Percentiles rank a stretch among this genome's conserved stretches.
phyloP scores from a whole-genome alignment of 1,140 invertebrate genomes.

The Aphelenchoides fujianensis region DNA sequence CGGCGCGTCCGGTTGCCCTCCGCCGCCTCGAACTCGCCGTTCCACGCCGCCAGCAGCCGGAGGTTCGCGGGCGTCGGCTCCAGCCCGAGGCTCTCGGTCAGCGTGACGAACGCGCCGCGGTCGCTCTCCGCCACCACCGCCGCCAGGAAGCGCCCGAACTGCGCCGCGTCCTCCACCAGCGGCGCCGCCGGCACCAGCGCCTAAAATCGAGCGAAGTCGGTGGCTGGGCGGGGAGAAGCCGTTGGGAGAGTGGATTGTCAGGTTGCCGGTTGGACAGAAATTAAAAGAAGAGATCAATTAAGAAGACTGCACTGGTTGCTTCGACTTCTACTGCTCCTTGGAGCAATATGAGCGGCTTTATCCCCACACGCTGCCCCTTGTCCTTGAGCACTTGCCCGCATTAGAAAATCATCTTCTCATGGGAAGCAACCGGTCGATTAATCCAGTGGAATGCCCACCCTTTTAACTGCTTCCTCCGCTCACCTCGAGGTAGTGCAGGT shows the following conservation, averaged over 20 bases:
- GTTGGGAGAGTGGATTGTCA: too few relatives aligned
- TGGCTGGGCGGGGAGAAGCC: not conserved
- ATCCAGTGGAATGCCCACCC: too few relatives aligned
- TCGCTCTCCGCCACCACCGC: not conserved
- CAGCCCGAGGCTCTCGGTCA: not conserved
- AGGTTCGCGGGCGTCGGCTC: not conserved
- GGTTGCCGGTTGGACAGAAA: too few relatives aligned
- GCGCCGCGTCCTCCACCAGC: too few relatives aligned
- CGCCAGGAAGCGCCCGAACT: not conserved
- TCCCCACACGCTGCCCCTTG: too few relatives aligned
- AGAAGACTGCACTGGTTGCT: too few relatives aligned
- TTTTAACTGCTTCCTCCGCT: not conserved
- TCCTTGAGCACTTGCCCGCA: too few relatives aligned
- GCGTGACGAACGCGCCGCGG: not conserved
- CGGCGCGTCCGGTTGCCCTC: not conserved
- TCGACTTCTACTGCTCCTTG: too few relatives aligned
- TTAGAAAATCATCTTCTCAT: too few relatives aligned
- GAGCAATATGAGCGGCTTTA: too few relatives aligned
- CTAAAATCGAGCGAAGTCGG: slow-evolving; percentile 3
- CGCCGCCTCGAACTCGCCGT: not conserved
- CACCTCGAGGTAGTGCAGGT: slow-evolving; percentile 11
- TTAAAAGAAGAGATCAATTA: too few relatives aligned
- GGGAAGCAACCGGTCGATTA: too few relatives aligned
- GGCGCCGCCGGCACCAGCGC: not conserved
- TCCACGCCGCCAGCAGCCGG: not conserved